Base-by-base conservation (phyloP, 2,113 vertebrate genomes). In the Brachypodius melanocephalos region DNA sequence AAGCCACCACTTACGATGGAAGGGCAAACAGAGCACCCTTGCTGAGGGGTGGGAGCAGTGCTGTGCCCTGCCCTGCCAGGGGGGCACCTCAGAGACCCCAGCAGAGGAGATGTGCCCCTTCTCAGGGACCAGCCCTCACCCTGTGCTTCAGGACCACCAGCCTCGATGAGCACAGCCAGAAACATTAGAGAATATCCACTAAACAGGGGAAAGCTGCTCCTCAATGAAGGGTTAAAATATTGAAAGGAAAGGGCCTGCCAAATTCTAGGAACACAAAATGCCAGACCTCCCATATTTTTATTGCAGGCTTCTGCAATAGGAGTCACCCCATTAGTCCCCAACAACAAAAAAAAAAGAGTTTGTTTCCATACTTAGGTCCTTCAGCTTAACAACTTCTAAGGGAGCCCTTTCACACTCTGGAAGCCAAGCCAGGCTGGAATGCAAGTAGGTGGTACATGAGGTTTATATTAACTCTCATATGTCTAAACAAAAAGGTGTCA, bases 271-370 rank as follows among this genome's bases (percentile, higher is more conserved):
- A 63, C 10, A 15, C 57, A 67, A 76, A 77, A 40, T 34, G 17
- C 81, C 81, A 95, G 89, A 94, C 76, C 87, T 95, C 93, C 90
- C 85, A 52, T 89, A 73, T 65, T 93, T 92, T 95, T 89, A 95
- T 52, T 88, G 43, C 80, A 68, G 55, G 17, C 6, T 91, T 81
- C 65, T 82, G 34, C 66, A 40, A 5, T 16, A n/a, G 69, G 54
- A 88, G 43, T 81, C 48, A 62, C 22, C 81, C 72, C 49, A n/a
- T 82, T 71, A 76, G 65, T 48, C 45, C 36, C 90, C 57, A 93
- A 31, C 45, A 87, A n/a, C n/a, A n/a, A n/a, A n/a, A n/a, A n/a
- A 89, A 73, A 73, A 91, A 81, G 38, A 42, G 34, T 65, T 89
- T 93, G 12, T 46, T 52, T 73, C 21, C 61, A 42, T 55, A 42